phyloP scores from a whole-genome alignment of 2,113 vertebrate genomes.

The Calidris pygmaea region DNA sequence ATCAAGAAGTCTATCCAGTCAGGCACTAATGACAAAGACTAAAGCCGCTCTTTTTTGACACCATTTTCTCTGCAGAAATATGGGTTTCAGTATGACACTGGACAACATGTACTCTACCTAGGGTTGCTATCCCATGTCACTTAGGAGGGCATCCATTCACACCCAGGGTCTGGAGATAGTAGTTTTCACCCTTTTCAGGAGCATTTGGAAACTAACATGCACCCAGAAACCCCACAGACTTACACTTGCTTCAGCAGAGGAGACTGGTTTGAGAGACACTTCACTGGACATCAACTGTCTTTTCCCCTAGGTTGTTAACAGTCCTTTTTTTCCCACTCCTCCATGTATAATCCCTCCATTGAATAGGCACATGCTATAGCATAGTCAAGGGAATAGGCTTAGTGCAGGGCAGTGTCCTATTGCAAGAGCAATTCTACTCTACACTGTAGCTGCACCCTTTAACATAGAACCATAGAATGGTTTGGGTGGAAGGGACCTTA shows the following conservation, averaged over 20 bases:
- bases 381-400: not conserved
- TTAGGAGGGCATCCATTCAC: not conserved
- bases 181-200: not conserved
- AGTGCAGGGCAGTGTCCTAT: not conserved
- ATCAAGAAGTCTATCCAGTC: not conserved
- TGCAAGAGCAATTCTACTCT: not conserved
- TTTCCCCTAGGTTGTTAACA: not conserved
- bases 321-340: not conserved
- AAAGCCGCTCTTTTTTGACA: not conserved
- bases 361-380: fast-evolving
- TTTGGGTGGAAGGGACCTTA: not conserved
- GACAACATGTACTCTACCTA: not conserved
- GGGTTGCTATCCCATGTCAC: not conserved
- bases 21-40: not conserved
- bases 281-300: not conserved
- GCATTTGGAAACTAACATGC: not conserved
- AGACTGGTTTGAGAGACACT: not conserved
- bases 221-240: not conserved
- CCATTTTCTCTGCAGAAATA: not conserved
- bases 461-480: not conserved
- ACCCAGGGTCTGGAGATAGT: not conserved
- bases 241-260: not conserved
- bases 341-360: not conserved
- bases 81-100: not conserved
- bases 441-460: not conserved